Conservation (phyloP, 2,888 invertebrate genomes). For the Tipula vernalis region DNA sequence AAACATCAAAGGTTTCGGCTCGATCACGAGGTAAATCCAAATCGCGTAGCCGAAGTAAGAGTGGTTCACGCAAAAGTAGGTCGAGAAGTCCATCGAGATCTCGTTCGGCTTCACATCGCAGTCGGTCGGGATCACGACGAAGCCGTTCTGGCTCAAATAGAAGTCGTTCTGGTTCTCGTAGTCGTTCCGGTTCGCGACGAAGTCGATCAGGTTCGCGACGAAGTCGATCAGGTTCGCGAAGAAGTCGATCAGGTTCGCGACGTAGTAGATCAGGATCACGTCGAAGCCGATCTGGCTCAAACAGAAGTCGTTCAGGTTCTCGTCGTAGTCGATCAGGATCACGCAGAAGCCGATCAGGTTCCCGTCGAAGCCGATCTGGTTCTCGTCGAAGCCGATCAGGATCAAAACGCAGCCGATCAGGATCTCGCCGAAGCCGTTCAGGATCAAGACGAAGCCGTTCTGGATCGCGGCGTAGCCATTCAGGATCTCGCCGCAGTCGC, state of each 20-base stretch:
- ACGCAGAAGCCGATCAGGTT: conserved; percentile 20
- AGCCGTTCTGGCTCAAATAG: conserved; percentile 15
- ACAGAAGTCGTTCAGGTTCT: conserved; percentile 6
- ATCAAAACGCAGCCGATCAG: conserved; percentile 19
- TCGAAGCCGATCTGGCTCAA: conserved; percentile 25
- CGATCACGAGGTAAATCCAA: not conserved
- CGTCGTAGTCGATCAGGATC: conserved; percentile 12
- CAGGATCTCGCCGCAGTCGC: conserved; percentile 25
- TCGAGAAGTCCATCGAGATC: conserved; percentile 9
- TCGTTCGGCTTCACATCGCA: conserved; percentile 15
- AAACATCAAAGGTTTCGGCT: not conserved
- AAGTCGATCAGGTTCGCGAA: conserved; percentile 16
- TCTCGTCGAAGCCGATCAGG: conserved; percentile 24
- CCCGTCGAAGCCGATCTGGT: conserved; percentile 25
- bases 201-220: conserved; percentile 20
- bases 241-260: conserved; percentile 19
- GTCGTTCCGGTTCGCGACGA: conserved; percentile 23
- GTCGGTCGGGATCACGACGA: conserved; percentile 21
- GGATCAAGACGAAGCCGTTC: conserved; percentile 15
- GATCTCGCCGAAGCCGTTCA: conserved; percentile 18
- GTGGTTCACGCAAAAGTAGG: not conserved
- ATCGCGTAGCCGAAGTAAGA: conserved; percentile 16
- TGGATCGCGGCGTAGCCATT: conserved; percentile 21
- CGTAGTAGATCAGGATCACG: conserved; percentile 22
- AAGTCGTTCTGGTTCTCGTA: conserved; percentile 11